Base-by-base conservation (phyloP, 2,797 vertebrate genomes). In the Tokudaia muenninki region DNA sequence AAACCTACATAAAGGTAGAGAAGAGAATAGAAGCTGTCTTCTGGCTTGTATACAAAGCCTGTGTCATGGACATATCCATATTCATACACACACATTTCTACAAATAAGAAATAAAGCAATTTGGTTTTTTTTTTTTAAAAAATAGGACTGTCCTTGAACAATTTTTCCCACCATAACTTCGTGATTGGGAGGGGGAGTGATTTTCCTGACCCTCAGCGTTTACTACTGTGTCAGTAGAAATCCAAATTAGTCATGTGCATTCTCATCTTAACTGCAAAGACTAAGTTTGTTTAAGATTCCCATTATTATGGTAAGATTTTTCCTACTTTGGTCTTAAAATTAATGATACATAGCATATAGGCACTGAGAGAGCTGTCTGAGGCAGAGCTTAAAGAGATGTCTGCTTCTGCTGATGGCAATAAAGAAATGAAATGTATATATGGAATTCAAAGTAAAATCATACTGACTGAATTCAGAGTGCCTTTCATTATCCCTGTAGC, bases 291-390 rank as follows among this genome's bases (percentile, higher is more conserved):
- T 87, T 37, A 52, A 70, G 83, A 87, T 52, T 77, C 41, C 29
- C 61, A 63, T 78, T 47, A 41, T 87, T 47, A 77, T 41, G 80
- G 65, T 78, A 95, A 78, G 29, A 77, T 65, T 67, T n/a, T 90
- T 91, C 37, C n/a, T 80, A 41, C 63, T 94, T 90, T 44, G 47
- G 47, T 70, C 75, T 92, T 93, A 74, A 89, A 84, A 97, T 89
- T 81, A 86, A 82, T 78, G 90, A 79, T 44, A 81, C 7, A 74
- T 93, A 61, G 26, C 52, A 87, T 41, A 52, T 57, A 94, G 47
- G 67, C 67, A 87, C 22, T 87, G n/a, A n/a, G 57, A 82, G 37
- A 11, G 37, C 41, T 83, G 55, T 29, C 63, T 74, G 44, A 74
- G 77, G 47, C 41, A 89, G 11, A 9, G n/a, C 17, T 95, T 80